phyloP scores from a whole-genome alignment of 2,888 invertebrate genomes.

The Chrysina gloriosa region DNA sequence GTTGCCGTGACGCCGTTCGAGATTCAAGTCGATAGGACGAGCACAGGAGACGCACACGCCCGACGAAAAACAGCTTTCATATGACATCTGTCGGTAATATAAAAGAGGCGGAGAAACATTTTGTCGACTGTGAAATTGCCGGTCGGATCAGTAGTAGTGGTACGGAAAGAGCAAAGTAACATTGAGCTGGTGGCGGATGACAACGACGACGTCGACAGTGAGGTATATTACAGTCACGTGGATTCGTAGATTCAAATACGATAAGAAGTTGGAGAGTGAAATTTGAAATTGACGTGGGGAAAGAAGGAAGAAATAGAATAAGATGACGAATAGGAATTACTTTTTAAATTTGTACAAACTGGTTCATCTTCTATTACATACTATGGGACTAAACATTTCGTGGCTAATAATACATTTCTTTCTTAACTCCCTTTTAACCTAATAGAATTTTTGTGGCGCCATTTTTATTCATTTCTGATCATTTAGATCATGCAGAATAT shows the following conservation, averaged over 20 bases:
- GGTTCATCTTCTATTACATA: too few relatives aligned
- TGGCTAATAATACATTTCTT: too few relatives aligned
- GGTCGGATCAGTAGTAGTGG: constrained; percentile 20
- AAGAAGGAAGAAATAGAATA: neutral
- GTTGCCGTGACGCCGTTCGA: constrained; percentile 3
- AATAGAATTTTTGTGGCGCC: too few relatives aligned
- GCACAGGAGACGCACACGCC: constrained; percentile 6
- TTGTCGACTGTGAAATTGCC: constrained; percentile 36
- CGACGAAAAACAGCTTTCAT: constrained; percentile 29
- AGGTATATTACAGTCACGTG: constrained; percentile 42
- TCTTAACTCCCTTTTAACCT: too few relatives aligned
- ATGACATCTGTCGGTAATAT: constrained; percentile 39
- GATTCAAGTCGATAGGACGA: constrained; percentile 26
- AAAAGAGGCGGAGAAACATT: constrained; percentile 34
- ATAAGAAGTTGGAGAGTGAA: constrained; percentile 37
- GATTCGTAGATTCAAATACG: constrained; percentile 43
- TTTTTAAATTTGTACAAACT: constrained; percentile 18
- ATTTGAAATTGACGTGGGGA: constrained; percentile 21
- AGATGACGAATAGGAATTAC: constrained; percentile 26
- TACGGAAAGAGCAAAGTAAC: constrained; percentile 5
- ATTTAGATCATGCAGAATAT: too few relatives aligned
- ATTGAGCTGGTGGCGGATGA: constrained; percentile 1
- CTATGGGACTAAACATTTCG: too few relatives aligned
- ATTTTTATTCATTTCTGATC: too few relatives aligned
- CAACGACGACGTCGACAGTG: constrained; percentile 13